Evolutionary conservation across 2,113 vertebrate species (phyloP).

Genomic region (Prietella phreatophila): DNA sequence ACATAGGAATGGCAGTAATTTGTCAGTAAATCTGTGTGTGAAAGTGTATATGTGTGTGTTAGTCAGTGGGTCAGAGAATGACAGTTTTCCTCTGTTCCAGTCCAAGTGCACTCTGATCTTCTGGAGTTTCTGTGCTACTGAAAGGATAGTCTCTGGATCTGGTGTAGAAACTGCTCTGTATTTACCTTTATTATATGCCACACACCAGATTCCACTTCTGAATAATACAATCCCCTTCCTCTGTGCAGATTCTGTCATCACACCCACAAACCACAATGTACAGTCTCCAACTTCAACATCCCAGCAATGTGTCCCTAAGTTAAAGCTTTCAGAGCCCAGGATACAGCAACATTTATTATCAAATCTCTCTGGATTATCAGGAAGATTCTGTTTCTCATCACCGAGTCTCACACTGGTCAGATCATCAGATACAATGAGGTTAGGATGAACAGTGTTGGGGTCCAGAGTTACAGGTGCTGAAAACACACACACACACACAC

Average conservation of each 20-base stretch:
- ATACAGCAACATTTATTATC: not conserved
- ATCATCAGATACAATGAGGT: not conserved
- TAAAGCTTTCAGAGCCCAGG: conserved; percentile 7
- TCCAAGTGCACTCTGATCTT: not conserved
- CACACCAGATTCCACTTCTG: conserved; percentile 18
- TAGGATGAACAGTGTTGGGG: not conserved
- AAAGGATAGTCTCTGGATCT: not conserved
- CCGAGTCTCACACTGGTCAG: not conserved
- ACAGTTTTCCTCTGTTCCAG: not conserved
- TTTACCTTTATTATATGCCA: conserved; percentile 5
- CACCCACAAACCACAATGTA: conserved; percentile 30
- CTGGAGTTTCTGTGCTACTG: not conserved
- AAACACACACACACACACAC: not conserved
- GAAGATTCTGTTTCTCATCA: not conserved
- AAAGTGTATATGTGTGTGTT: not conserved
- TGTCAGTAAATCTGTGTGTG: too few relatives aligned
- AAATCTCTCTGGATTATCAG: conserved; percentile 4
- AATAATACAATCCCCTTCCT: not conserved
- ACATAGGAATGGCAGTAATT: too few relatives aligned
- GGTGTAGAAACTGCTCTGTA: conserved; percentile 16
- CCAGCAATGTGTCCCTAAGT: not conserved
- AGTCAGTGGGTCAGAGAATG: not conserved
- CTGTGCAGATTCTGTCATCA: conserved; percentile 30
- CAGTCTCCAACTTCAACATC: conserved; percentile 21
- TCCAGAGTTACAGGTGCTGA: conserved; percentile 8